Percentiles rank a stretch among this genome's conserved stretches.
Evolutionary conservation across 2,888 invertebrate species (phyloP).

Genomic region (Acleris emargana): DNA sequence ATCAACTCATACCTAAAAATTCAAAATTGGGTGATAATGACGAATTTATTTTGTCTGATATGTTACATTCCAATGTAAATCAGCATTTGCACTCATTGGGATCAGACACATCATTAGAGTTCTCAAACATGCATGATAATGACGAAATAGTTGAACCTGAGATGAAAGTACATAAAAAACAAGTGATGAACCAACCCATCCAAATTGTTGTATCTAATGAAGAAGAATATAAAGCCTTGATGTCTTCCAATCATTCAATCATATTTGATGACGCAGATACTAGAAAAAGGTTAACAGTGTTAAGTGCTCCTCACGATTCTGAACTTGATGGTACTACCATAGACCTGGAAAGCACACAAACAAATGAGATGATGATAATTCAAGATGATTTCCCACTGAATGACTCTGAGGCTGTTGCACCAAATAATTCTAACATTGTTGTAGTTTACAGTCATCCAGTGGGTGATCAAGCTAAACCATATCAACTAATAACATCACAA

Average conservation of each 20-base stretch:
- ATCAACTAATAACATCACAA: slow-evolving; percentile 71
- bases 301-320: slow-evolving; percentile 59
- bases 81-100: slow-evolving; percentile 48
- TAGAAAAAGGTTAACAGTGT: slow-evolving; percentile 70
- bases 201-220: slow-evolving; percentile 80
- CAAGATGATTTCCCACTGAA: slow-evolving; percentile 84
- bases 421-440: slow-evolving; percentile 85
- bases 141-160: slow-evolving; percentile 53
- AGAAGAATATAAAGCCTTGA: slow-evolving; percentile 77
- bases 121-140: slow-evolving; percentile 50
- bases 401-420: slow-evolving; percentile 73
- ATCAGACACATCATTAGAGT: slow-evolving; percentile 60
- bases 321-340: slow-evolving; percentile 58
- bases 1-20: slow-evolving; percentile 65
- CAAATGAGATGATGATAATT: slow-evolving; percentile 86
- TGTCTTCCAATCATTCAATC: slow-evolving; percentile 72
- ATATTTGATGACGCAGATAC: slow-evolving; percentile 70
- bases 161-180: slow-evolving; percentile 61
- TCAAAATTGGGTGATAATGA: slow-evolving; percentile 44
- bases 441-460: slow-evolving; percentile 86
- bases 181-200: slow-evolving; percentile 66
- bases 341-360: slow-evolving; percentile 77
- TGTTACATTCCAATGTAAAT: slow-evolving; percentile 55
- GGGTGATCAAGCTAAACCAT: slow-evolving; percentile 82
- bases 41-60: slow-evolving; percentile 59